Percentiles rank a stretch among this genome's conserved stretches.
Evolutionary conservation across 2,888 invertebrate genomes (phyloP).

Genomic region (Orthosia cruda): DNA sequence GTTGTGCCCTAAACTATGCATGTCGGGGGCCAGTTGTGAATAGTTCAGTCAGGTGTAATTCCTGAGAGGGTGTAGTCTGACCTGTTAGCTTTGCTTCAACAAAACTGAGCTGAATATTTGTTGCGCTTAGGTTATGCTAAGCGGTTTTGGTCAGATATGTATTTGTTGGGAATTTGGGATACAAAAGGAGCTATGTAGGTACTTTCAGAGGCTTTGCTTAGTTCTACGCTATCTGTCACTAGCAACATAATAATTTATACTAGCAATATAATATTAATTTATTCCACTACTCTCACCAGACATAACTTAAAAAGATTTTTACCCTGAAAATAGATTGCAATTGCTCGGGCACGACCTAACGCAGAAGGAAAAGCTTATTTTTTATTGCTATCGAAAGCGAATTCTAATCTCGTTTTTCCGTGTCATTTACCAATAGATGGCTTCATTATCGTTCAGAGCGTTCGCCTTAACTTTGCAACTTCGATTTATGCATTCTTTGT

Average conservation of each 20-base stretch:
- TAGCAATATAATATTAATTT: conserved; percentile 19
- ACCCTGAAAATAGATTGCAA: conserved; percentile 48
- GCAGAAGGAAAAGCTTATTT: conserved; percentile 64
- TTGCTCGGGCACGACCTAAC: conserved; percentile 44
- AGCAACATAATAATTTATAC: too few species aligned
- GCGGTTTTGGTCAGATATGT: conserved; percentile 29
- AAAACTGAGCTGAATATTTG: conserved; percentile 55
- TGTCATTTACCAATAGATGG: conserved; percentile 72
- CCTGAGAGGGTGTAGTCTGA: conserved; percentile 59
- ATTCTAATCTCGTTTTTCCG: conserved; percentile 74
- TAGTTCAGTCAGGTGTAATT: conserved; percentile 70
- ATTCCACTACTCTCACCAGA: conserved; percentile 3
- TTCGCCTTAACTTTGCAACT: conserved; percentile 67
- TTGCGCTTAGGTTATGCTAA: conserved; percentile 60
- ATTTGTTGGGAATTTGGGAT: conserved; percentile 27
- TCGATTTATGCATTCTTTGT: conserved; percentile 42
- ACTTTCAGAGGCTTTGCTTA: not conserved
- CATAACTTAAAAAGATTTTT: conserved; percentile 41
- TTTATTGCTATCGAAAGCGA: conserved; percentile 69
- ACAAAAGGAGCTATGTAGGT: conserved; percentile 5
- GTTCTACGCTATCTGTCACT: not conserved
- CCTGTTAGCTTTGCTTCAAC: conserved; percentile 51
- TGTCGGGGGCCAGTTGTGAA: conserved; percentile 68
- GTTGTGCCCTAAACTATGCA: conserved; percentile 74
- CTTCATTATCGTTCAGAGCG: conserved; percentile 70